phyloP scores from a whole-genome alignment of 1,140 invertebrate genomes.

The Pissodes strobi region DNA sequence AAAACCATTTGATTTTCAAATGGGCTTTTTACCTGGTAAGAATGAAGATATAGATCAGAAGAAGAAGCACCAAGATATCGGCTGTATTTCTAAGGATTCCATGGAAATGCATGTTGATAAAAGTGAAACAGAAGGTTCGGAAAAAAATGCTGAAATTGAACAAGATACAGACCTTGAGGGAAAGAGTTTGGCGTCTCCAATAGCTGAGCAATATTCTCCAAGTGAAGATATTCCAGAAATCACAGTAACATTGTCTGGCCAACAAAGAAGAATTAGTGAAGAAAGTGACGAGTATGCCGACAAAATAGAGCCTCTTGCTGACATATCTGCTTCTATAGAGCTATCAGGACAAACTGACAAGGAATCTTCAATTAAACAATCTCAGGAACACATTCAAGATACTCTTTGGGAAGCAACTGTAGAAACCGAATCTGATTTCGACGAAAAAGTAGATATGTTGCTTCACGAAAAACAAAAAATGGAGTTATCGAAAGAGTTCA shows the following conservation, averaged over 20 bases:
- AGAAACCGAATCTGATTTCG: constrained; percentile 58
- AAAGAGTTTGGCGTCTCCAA: constrained; percentile 39
- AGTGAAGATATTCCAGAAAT: constrained; percentile 52
- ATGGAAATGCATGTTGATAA: constrained; percentile 60
- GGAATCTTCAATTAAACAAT: constrained; percentile 59
- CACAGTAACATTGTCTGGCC: constrained; percentile 51
- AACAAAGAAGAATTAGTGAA: constrained; percentile 52
- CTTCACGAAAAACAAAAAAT: constrained; percentile 6
- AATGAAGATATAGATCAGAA: neutral
- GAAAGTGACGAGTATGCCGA: constrained; percentile 49
- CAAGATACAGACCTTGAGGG: constrained; percentile 53
- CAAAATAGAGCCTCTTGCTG: constrained; percentile 34
- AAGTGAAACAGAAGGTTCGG: constrained; percentile 59
- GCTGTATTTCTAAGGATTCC: constrained; percentile 53
- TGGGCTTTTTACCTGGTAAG: neutral
- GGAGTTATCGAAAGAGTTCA: constrained; percentile 27
- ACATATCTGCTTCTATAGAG: constrained; percentile 49
- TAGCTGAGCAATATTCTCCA: too few relatives aligned
- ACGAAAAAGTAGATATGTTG: constrained; percentile 46
- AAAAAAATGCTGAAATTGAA: constrained; percentile 57
- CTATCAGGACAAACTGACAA: too few relatives aligned
- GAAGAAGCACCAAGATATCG: constrained; percentile 42
- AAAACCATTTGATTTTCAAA: too few relatives aligned
- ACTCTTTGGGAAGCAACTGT: constrained; percentile 68
- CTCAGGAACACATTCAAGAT: constrained; percentile 63